A percentile compares a stretch with the other conserved stretches of the same genome.
phyloP scores from a whole-genome alignment of 2,888 invertebrate species.

The Melangyna quadrimaculata region DNA sequence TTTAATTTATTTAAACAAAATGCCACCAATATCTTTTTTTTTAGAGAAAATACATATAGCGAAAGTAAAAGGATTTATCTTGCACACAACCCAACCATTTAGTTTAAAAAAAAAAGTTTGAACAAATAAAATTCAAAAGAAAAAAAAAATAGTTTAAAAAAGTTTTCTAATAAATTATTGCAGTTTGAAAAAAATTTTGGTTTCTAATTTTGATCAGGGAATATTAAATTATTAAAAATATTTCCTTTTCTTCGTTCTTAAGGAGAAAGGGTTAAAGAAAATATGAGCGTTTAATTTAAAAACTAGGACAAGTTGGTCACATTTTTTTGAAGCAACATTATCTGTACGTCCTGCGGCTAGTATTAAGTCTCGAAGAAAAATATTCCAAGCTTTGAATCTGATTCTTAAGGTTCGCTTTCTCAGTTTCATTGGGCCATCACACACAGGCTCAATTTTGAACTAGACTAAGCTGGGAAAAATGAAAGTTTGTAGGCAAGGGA shows the following conservation, averaged over 20 bases:
- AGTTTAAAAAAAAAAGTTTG: neutral
- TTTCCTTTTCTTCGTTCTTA: too few species aligned
- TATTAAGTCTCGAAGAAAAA: neutral
- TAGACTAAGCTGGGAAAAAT: too few species aligned
- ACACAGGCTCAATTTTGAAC: too few species aligned
- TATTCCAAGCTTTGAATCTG: too few species aligned
- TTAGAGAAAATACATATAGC: neutral
- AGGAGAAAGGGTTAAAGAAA: neutral
- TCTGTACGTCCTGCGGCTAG: neutral
- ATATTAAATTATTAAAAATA: constrained; percentile 6
- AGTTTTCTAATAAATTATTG: neutral
- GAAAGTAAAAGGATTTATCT: constrained; percentile 31
- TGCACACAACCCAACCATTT: constrained; percentile 67
- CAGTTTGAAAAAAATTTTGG: neutral
- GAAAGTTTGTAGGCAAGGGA: too few species aligned
- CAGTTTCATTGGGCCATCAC: too few species aligned
- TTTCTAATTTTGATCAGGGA: constrained; percentile 1
- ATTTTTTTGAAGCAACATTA: neutral
- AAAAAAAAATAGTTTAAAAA: neutral
- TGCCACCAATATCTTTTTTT: neutral
- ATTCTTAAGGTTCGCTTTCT: neutral
- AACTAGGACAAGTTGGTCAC: neutral
- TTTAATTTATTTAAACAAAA: constrained; percentile 22
- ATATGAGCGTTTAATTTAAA: neutral
- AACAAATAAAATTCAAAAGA: neutral